Percentiles rank a stretch among this genome's conserved stretches.
Conservation (phyloP, 2,888 invertebrate genomes). For the Noctuana brunneofusca region DNA sequence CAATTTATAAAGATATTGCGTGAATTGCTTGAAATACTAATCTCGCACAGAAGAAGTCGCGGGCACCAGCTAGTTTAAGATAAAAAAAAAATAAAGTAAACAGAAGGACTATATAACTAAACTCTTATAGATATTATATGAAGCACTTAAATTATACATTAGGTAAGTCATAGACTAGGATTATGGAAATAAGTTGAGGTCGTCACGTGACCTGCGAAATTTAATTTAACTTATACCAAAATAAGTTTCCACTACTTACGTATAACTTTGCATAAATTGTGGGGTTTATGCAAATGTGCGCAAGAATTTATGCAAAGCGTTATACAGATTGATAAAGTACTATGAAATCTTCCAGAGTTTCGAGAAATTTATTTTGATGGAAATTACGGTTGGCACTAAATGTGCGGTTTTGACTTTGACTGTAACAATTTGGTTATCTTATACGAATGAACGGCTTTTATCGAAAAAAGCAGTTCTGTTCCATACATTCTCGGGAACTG, state of each 20-base stretch:
- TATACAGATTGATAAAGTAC: conserved; percentile 21
- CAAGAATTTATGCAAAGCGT: conserved; percentile 29
- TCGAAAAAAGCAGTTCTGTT: too few species aligned
- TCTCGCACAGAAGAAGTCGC: too few species aligned
- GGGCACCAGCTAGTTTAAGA: too few species aligned
- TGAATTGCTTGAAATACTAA: too few species aligned
- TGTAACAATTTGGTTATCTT: not conserved
- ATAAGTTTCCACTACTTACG: conserved; percentile 33
- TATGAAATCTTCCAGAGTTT: conserved; percentile 17
- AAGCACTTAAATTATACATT: not conserved
- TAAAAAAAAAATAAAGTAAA: too few species aligned
- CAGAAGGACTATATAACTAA: too few species aligned
- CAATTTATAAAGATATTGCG: too few species aligned
- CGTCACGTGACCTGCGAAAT: conserved; percentile 23
- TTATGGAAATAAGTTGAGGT: conserved; percentile 20
- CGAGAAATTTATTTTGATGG: conserved; percentile 2
- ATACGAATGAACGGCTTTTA: too few species aligned
- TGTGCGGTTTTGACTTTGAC: not conserved
- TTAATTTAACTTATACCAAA: conserved; percentile 31
- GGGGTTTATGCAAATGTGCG: conserved; percentile 28
- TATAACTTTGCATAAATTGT: conserved; percentile 30
- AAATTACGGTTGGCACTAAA: conserved; percentile 3
- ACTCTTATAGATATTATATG: too few species aligned
- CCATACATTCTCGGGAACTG: too few species aligned
- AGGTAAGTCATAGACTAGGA: conserved; percentile 12